A percentile compares a stretch with the other conserved stretches of the same genome.
Conservation (phyloP, 2,113 vertebrate species). For the Pituophis catenifer region DNA sequence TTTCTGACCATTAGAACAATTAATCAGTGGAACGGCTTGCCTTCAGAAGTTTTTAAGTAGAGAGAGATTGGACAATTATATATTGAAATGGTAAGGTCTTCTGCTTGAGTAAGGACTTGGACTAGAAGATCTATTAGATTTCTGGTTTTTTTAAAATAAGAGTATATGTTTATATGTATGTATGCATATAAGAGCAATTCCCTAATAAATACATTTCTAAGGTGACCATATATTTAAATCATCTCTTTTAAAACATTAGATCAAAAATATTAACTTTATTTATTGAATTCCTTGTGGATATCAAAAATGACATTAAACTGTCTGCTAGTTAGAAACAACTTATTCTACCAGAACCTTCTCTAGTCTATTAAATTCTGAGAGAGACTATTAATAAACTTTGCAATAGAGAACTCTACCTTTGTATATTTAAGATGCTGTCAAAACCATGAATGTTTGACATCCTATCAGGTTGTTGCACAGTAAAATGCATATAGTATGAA, state of each 20-base stretch:
- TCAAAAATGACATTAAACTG: slow-evolving; percentile 46
- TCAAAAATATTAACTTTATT: not conserved
- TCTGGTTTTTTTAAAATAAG: not conserved
- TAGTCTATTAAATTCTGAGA: slow-evolving; percentile 51
- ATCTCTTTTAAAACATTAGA: not conserved
- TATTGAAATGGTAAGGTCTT: not conserved
- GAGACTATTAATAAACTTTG: slow-evolving; percentile 59
- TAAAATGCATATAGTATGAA: slow-evolving; percentile 22
- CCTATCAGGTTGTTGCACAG: slow-evolving; percentile 41
- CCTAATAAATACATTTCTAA: not conserved
- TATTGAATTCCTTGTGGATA: slow-evolving; percentile 40
- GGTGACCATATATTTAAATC: not conserved
- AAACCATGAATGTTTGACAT: slow-evolving; percentile 54
- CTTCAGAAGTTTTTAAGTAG: not conserved
- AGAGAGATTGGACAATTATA: not conserved
- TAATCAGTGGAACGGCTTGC: not conserved
- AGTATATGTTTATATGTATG: not conserved
- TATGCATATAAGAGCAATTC: not conserved
- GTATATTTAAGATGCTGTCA: slow-evolving; percentile 49
- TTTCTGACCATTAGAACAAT: no score
- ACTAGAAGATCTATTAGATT: not conserved
- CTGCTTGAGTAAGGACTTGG: not conserved
- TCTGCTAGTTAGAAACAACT: slow-evolving; percentile 50
- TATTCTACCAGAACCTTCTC: slow-evolving; percentile 41
- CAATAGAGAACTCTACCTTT: slow-evolving; percentile 44